Evolutionary conservation across 2,113 vertebrate genomes (phyloP).

Genomic region (Osmerus eperlanus): DNA sequence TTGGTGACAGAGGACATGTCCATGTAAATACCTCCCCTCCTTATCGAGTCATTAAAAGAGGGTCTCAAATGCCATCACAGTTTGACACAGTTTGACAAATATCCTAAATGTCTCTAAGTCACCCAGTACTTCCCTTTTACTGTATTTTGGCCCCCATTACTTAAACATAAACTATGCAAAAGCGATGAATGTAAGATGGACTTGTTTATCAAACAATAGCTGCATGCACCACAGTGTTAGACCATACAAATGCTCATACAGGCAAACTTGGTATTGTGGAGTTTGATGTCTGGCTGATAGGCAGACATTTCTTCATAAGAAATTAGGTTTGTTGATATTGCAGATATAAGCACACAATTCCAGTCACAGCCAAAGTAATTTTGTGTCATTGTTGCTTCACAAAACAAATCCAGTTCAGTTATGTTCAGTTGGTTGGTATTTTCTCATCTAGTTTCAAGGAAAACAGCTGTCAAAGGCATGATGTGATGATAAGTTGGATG

Average conservation of each 20-base stretch:
- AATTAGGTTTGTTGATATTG: neutral
- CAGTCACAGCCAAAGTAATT: neutral
- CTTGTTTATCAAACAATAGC: constrained; percentile 26
- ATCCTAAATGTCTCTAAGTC: constrained; percentile 18
- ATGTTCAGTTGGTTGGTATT: no score
- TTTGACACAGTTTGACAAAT: constrained; percentile 44
- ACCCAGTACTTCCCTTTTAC: constrained; percentile 34
- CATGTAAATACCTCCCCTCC: constrained; percentile 47
- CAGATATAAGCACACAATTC: neutral
- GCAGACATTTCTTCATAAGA: neutral
- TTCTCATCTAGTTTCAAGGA: no score
- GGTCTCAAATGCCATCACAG: constrained; percentile 41
- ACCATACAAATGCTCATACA: constrained; percentile 27
- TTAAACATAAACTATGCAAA: constrained; percentile 33
- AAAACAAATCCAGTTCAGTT: no score
- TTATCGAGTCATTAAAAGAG: constrained; percentile 28
- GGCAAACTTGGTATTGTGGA: constrained; percentile 7
- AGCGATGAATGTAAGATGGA: constrained; percentile 21
- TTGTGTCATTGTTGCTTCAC: no score
- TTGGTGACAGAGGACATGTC: constrained; percentile 40
- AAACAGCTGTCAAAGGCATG: neutral
- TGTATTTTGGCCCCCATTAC: constrained; percentile 47
- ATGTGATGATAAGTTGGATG: neutral
- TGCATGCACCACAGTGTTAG: constrained; percentile 55
- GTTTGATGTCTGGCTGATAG: neutral